A percentile compares a stretch with the other conserved stretches of the same genome.
Evolutionary conservation across 2,888 invertebrate genomes (phyloP).

Genomic region (Scaptomyza parva): DNA sequence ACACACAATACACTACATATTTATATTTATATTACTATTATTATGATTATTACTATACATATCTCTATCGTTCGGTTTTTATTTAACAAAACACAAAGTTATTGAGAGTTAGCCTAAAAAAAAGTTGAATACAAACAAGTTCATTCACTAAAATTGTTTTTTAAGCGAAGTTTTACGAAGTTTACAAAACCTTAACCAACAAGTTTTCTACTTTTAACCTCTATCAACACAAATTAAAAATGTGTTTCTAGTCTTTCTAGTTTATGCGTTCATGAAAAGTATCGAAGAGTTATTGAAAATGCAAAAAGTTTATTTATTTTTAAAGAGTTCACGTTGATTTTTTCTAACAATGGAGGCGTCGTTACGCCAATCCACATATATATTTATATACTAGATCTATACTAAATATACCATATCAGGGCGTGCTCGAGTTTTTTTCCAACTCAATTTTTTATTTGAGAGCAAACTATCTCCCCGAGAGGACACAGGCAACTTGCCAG

Average conservation of each 20-base stretch:
- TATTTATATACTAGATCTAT: constrained; percentile 2
- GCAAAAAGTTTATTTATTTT: constrained; percentile 53
- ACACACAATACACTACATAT: constrained; percentile 30
- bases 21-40: too few species aligned
- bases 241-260: constrained; percentile 57
- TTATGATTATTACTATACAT: constrained; percentile 40
- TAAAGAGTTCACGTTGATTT: constrained; percentile 50
- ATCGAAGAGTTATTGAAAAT: constrained; percentile 55
- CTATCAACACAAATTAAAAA: constrained; percentile 28
- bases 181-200: constrained; percentile 53
- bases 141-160: constrained; percentile 70
- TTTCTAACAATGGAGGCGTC: constrained; percentile 40
- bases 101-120: constrained; percentile 72
- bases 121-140: constrained; percentile 40
- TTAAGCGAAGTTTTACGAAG: constrained; percentile 60
- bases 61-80: constrained; percentile 70
- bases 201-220: constrained; percentile 47
- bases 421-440: constrained; percentile 21
- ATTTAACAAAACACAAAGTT: constrained; percentile 59
- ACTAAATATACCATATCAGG: constrained; percentile 24
- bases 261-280: constrained; percentile 60
- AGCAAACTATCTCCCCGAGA: constrained; percentile 13
- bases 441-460: constrained; percentile 27
- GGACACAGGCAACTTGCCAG: constrained; percentile 38
- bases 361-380: constrained; percentile 4